Conservation (phyloP, 1,140 invertebrate genomes). For the Lethrus apterus region DNA sequence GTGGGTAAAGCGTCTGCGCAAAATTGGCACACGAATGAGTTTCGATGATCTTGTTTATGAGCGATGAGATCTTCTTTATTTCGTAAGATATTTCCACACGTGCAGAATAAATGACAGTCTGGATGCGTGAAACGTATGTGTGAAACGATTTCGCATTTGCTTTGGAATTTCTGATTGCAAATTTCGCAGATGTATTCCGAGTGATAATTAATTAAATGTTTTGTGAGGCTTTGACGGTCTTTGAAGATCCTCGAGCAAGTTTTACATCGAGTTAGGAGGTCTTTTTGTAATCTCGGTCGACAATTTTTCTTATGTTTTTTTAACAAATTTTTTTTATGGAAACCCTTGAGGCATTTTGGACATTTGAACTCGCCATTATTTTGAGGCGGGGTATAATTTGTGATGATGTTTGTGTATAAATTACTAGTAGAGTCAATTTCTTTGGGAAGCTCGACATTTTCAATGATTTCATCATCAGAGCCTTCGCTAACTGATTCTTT, state of each 20-base stretch:
- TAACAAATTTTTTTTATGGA: constrained; percentile 47
- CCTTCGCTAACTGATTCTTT: constrained; percentile 11
- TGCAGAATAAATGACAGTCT: constrained; percentile 47
- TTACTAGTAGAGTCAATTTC: constrained; percentile 34
- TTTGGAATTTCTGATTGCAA: constrained; percentile 45
- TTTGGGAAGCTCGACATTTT: constrained; percentile 24
- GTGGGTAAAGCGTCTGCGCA: constrained; percentile 53
- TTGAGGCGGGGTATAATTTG: constrained; percentile 36
- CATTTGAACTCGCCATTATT: constrained; percentile 47
- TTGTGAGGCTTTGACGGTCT: constrained; percentile 48
- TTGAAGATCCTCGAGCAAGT: constrained; percentile 52
- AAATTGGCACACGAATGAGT: constrained; percentile 51
- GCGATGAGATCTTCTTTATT: constrained; percentile 48
- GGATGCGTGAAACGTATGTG: constrained; percentile 52
- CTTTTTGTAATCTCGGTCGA: constrained; percentile 43
- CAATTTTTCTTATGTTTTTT: constrained; percentile 52
- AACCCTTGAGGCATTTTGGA: constrained; percentile 48
- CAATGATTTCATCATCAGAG: neutral
- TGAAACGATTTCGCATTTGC: constrained; percentile 52
- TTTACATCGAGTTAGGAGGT: constrained; percentile 47
- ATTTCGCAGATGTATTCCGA: constrained; percentile 49
- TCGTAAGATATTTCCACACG: constrained; percentile 50
- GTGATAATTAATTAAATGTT: constrained; percentile 51
- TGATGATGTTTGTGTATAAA: constrained; percentile 38
- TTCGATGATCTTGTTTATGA: constrained; percentile 49